Evolutionary conservation across 1,140 invertebrate genomes (phyloP).

Genomic region (Macrobrachium rosenbergii): DNA sequence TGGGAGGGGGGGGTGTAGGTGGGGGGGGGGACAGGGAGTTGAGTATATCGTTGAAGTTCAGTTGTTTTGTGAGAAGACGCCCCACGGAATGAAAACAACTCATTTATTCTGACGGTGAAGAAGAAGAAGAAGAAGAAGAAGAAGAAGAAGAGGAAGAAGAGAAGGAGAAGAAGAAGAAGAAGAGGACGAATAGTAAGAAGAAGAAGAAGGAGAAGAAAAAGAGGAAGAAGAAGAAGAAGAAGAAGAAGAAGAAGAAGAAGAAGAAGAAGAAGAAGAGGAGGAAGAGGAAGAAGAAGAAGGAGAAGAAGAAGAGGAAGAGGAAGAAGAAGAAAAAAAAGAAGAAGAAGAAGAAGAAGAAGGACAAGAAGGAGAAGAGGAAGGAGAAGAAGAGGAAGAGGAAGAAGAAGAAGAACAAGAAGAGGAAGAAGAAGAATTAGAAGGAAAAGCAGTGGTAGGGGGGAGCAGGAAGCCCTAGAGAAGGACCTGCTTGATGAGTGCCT

Average conservation of each 20-base stretch:
- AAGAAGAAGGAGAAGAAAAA: slow-evolving; percentile 18
- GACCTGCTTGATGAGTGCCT: background rate
- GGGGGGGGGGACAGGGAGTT: background rate
- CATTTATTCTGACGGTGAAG: slow-evolving; percentile 55
- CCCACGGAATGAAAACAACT: slow-evolving; percentile 58
- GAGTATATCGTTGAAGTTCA: slow-evolving; percentile 19
- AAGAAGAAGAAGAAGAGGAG: too few relatives aligned
- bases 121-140: background rate
- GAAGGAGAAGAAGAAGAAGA: slow-evolving; percentile 19
- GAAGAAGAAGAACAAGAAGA: slow-evolving; percentile 20
- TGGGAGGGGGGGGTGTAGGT: background rate
- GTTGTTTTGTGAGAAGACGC: slow-evolving; percentile 56
- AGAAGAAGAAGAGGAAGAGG: background rate
- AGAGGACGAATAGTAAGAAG: background rate
- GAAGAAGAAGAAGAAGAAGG: slow-evolving; percentile 21
- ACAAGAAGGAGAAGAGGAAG: too few relatives aligned
- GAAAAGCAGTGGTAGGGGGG: too few relatives aligned
- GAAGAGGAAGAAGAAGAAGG: slow-evolving; percentile 25
- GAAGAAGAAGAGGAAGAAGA: too few relatives aligned
- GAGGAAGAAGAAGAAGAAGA: background rate
- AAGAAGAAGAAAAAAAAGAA: too few relatives aligned
- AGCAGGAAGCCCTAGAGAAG: background rate
- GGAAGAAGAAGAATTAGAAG: too few relatives aligned
- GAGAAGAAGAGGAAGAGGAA: too few relatives aligned
- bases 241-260: slow-evolving; percentile 20